Base-by-base conservation (phyloP, 2,888 invertebrate genomes). In the Troglohyphantes excavatus region DNA sequence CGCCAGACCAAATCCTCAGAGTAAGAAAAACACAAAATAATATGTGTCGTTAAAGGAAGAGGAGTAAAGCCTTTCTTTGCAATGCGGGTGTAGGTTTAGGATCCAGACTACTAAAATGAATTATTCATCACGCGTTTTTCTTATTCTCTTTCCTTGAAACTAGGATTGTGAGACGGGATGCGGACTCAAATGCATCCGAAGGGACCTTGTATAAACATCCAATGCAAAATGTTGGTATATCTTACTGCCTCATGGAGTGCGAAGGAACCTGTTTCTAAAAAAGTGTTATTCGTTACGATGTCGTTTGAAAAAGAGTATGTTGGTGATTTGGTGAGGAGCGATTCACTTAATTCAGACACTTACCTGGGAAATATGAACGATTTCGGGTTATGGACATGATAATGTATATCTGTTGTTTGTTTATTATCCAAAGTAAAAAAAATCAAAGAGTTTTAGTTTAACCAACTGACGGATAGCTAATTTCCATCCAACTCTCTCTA, bases 241-340 rank as follows among this genome's bases (percentile, higher is more conserved):
- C 26, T 65, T 13, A 23, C 13, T 26, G 17, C 23, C 26, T 65
- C 26, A 65, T 65, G 21, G 21, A 26, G 65, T 23, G 65, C 26
- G 65, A 65, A 65, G 26, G 26, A 65, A 65, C 65, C 65, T 65
- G 26, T 65, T 65, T 65, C 65, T 65, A 26, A 65, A 65, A 65
- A 17, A 26, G n/a, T 26, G 26, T 65, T 65, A 65, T 65, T 23
- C 65, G 21, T 33, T 33, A 9, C 9, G 33, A 9, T 33, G 33
- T 6, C 5, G 33, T 33, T 6, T 33, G 9, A 33, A 33, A n/a
- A 33, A 6, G 9, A 33, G 9, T 33, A 33, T 33, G 33, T 3
- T 6, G 33, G 9, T 33, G 33, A 33, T 33, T 33, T 9, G 9
- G 33, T n/a, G n/a, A n/a, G n/a, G n/a, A n/a, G n/a, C n/a, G n/a